Evolutionary conservation across 2,113 vertebrate species (phyloP), one percentile per base, ranked within the genome.

Genomic region (Diadophis punctatus): DNA sequence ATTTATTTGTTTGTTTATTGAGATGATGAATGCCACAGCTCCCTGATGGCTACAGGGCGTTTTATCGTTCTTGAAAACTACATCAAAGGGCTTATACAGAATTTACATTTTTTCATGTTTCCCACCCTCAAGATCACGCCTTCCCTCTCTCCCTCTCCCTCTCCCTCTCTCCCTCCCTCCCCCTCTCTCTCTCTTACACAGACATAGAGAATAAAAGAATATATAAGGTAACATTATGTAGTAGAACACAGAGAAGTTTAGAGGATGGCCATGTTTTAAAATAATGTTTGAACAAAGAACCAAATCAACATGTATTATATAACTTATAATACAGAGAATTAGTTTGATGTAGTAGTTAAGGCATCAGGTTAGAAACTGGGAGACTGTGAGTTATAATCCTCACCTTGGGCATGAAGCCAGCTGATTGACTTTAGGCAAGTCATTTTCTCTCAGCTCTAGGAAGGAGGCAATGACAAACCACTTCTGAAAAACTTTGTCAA

Each of bases 101-200:
- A n/a, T n/a, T 80, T 39, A 80, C 68, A 80, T 20, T 80, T 80
- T 74, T 74, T 80, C 34, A 80, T 80, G 34, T 80, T 39, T 80
- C 18, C 34, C 18, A 80, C 68, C n/a, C 68, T 68, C 68, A 80
- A 80, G 34, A 80, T 80, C 68, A 80, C 16, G 34, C 20, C n/a
- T 20, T 34, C 16, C 27, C 16, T 2, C 63, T 12, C n/a, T 4
- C 60, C 0, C 11, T 0, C 11, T 3, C 23, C 27, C 23, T 34
- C 5, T 60, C 30, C 1, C 60, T 1, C 60, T 2, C 12, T 4
- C 11, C 3, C 4, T 25, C 11, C 1, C 60, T 2, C 25, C 2
- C 58, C 9, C 27, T 1, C 25, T 3, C 52, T 53, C 52, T 55
- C 53, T 22, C 30, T 5, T 5, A 68, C n/a, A 34, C n/a, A 68